These are phyloP conservation scores for Lathronympha strigana DNA, from an alignment of 2,888 invertebrate species.

Conservation along the genomic window DNA sequence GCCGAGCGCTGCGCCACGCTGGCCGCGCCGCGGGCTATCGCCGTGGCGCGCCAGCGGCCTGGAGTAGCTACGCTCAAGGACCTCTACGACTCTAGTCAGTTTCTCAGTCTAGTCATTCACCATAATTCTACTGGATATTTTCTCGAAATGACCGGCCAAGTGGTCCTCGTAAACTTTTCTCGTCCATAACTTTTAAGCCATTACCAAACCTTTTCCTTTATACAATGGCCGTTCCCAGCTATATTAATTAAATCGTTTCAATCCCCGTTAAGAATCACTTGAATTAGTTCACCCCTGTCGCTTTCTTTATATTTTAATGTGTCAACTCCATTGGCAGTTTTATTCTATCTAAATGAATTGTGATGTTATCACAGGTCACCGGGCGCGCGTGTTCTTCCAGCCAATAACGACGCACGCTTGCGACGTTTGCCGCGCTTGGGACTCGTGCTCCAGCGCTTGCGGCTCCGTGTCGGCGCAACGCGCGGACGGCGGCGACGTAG, in stretches of 20 bases:
- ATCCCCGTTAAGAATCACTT: too few relatives aligned
- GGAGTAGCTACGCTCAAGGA: slow-evolving; percentile 94
- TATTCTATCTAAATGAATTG: neutral
- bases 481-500: slow-evolving; percentile 38
- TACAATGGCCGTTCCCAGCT: too few relatives aligned
- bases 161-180: too few relatives aligned
- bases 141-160: neutral
- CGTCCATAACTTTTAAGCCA: too few relatives aligned
- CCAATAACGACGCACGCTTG: slow-evolving; percentile 88
- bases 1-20: slow-evolving; percentile 92
- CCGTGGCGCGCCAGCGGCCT: slow-evolving; percentile 93
- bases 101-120: neutral
- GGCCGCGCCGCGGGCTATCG: slow-evolving; percentile 91
- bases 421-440: slow-evolving; percentile 90
- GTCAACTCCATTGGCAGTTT: neutral
- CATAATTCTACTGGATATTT: neutral
- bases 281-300: too few relatives aligned
- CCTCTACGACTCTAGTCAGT: slow-evolving; percentile 95
- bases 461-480: slow-evolving; percentile 62
- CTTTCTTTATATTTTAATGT: too few relatives aligned
- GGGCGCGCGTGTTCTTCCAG: slow-evolving; percentile 92
- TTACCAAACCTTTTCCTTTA: too few relatives aligned
- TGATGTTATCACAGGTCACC: slow-evolving; percentile 85
- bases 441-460: slow-evolving; percentile 72
- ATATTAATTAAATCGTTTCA: too few relatives aligned